Evolutionary conservation across 2,888 invertebrate species (phyloP).

Genomic region (Erebia aethiops): DNA sequence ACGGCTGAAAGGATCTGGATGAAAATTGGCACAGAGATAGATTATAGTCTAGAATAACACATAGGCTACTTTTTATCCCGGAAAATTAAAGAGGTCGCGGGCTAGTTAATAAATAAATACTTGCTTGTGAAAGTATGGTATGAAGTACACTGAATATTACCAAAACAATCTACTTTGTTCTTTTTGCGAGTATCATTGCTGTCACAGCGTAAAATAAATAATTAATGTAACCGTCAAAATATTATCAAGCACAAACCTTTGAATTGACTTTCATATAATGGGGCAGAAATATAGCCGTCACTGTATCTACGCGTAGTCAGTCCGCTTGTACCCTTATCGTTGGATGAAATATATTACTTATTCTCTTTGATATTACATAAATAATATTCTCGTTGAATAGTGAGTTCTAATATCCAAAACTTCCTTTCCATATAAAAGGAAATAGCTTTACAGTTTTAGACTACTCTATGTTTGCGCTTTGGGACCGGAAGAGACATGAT

Average conservation of each 20-base stretch:
- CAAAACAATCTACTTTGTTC: too few species aligned
- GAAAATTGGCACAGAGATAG: too few species aligned
- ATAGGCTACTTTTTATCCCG: too few species aligned
- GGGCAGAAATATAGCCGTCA: not conserved
- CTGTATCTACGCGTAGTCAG: not conserved
- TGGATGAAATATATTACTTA: not conserved
- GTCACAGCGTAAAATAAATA: too few species aligned
- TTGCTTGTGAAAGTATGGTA: too few species aligned
- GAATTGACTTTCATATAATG: not conserved
- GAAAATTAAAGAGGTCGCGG: too few species aligned
- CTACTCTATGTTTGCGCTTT: constrained; percentile 8
- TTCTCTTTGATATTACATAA: not conserved
- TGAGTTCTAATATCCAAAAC: not conserved
- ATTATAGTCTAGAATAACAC: too few species aligned
- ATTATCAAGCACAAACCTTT: not conserved
- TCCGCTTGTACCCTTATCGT: not conserved
- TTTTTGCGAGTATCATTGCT: too few species aligned
- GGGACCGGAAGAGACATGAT: not conserved
- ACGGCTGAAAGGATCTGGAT: too few species aligned
- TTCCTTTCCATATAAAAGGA: constrained; percentile 14
- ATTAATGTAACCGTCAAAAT: too few species aligned
- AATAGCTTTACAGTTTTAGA: constrained; percentile 16
- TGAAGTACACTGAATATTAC: too few species aligned
- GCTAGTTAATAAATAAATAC: too few species aligned
- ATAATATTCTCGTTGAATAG: not conserved